Evolutionary conservation across 2,113 vertebrate species (phyloP), one percentile per base, ranked within the genome.

Genomic region (Eulacestoma nigropectus): DNA sequence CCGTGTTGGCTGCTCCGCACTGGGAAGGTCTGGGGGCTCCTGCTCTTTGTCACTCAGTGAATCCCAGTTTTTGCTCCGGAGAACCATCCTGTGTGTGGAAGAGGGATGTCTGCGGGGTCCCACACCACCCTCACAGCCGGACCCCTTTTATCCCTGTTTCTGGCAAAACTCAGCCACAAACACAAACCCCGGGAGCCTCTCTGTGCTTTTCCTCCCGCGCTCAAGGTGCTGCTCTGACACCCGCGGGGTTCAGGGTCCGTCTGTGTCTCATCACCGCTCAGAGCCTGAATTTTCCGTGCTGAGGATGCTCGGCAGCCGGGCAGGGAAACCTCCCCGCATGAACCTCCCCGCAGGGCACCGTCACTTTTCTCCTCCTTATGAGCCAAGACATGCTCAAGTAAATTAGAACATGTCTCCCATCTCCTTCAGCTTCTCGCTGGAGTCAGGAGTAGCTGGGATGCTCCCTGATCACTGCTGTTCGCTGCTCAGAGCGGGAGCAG

Each of bases 391-490:
- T 4, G 39, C 83, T 87, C 78, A 32, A 82, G 56, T 56, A 41
- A 86, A 96, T 91, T 17, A 65, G 89, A 96, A 85, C 86, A 84
- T 35, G 73, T 56, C 90, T 96, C 77, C 88, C 62, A 47, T 87
- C 80, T 92, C 42, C 1, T 87, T 17, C 80, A 81, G 69, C 84
- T 49, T 8, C 50, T 82, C 55, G 0, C 52, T 67, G 1, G 26
- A 32, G 52, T 7, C 57, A 5, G 69, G 65, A 90, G 69, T 1
- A 29, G 52, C 77, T 60, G n/a, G 63, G 55, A 60, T 41, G 32
- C 37, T 84, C 60, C 68, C 50, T 5, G 11, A 7, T 11, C 4
- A 0, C 53, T 63, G 42, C 20, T 29, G 7, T 37, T 29, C 39
- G 52, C 26, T 19, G 0, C 35, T 55, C 64, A 0, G n/a, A 4